A percentile compares a stretch with the other conserved stretches of the same genome.
phyloP scores from a whole-genome alignment of 30 jellyfish, hydroid and myxozoan species.

The Hydra vulgaris region DNA sequence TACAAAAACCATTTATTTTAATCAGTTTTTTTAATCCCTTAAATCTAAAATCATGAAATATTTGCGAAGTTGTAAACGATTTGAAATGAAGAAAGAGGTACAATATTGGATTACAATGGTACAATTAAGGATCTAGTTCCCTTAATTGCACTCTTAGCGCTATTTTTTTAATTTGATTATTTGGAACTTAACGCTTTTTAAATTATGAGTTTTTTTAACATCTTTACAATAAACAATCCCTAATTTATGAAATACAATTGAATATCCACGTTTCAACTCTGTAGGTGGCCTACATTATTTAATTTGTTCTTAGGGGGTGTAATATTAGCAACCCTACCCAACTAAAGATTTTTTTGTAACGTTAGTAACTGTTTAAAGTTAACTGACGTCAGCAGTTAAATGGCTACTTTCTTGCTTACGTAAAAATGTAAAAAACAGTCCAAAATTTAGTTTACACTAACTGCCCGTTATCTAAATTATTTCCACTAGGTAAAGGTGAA shows the following conservation, averaged over 20 bases:
- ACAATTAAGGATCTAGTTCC: not conserved
- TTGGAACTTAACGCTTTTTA: not conserved
- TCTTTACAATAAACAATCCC: not conserved
- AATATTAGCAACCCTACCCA: not conserved
- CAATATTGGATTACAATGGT: not conserved
- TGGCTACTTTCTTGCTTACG: too few relatives aligned
- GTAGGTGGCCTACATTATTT: not conserved
- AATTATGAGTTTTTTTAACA: not conserved
- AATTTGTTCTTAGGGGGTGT: not conserved
- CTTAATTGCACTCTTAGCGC: not conserved
- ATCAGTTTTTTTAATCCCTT: not conserved
- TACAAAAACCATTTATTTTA: not conserved
- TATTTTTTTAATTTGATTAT: too few relatives aligned
- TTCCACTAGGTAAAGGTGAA: too few relatives aligned
- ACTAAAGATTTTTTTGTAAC: too few relatives aligned
- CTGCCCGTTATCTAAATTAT: too few relatives aligned
- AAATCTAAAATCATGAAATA: not conserved
- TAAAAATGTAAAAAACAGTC: too few relatives aligned
- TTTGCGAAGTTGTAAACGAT: not conserved
- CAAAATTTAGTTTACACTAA: too few relatives aligned
- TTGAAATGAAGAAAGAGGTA: not conserved
- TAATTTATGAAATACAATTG: not conserved
- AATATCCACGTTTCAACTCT: not conserved
- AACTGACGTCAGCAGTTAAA: too few relatives aligned
- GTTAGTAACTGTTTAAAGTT: too few relatives aligned